Conservation (phyloP, 2,797 vertebrate genomes). For the Xenentodon cancila region DNA sequence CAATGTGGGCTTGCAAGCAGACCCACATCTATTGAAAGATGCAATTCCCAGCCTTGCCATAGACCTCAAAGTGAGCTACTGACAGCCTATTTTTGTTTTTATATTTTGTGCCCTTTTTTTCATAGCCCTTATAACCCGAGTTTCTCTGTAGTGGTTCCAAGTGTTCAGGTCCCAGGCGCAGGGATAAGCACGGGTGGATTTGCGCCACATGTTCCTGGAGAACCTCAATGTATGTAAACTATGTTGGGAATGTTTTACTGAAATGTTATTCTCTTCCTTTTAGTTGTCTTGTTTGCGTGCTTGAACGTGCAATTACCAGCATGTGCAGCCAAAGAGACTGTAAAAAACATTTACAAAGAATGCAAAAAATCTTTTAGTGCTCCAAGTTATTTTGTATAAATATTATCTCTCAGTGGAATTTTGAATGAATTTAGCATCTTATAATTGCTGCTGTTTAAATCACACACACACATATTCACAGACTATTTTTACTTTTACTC, state of each 20-base stretch:
- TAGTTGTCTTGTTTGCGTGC: neutral
- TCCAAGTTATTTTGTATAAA: too few species aligned
- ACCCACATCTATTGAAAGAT: slow-evolving; percentile 83
- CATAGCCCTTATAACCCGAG: neutral
- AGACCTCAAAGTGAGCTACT: slow-evolving; percentile 83
- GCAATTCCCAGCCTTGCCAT: slow-evolving; percentile 88
- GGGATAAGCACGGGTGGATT: slow-evolving; percentile 72
- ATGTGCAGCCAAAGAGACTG: neutral
- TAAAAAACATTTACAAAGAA: neutral
- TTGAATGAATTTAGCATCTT: too few species aligned
- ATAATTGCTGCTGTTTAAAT: too few species aligned
- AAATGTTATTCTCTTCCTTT: slow-evolving; percentile 2
- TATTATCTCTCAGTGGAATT: too few species aligned
- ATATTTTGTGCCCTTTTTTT: slow-evolving; percentile 1
- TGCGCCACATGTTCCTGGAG: slow-evolving; percentile 70
- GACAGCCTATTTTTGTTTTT: neutral
- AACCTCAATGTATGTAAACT: slow-evolving; percentile 50
- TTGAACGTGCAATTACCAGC: neutral
- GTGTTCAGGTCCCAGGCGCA: slow-evolving; percentile 80
- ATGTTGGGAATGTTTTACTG: neutral
- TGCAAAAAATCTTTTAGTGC: too few species aligned
- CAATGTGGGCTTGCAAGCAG: slow-evolving; percentile 76
- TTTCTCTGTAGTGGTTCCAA: slow-evolving; percentile 82
- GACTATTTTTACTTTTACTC: too few species aligned
- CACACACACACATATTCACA: too few species aligned